Conservation (phyloP, 2,888 invertebrate genomes). For the Heliconius ismenius region DNA sequence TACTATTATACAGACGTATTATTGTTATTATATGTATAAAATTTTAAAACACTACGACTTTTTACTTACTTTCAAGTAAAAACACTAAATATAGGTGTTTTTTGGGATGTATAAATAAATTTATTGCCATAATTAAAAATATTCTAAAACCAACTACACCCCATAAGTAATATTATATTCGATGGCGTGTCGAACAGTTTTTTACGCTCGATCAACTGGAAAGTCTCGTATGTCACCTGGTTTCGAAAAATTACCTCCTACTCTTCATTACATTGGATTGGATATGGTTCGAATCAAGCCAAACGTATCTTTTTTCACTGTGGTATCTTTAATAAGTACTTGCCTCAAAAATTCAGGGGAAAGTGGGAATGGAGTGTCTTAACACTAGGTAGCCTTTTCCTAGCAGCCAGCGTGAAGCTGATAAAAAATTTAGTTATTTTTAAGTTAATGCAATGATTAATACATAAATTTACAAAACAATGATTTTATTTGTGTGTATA, state of each 20-base stretch:
- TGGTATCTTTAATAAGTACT: constrained; percentile 24
- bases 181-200: constrained; percentile 68
- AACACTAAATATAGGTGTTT: too few relatives aligned
- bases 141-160: constrained; percentile 20
- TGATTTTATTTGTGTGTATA: background rate
- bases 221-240: constrained; percentile 73
- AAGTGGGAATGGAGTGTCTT: too few relatives aligned
- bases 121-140: background rate
- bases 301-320: constrained; percentile 24
- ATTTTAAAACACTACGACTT: background rate
- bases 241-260: constrained; percentile 45
- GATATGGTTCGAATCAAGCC: constrained; percentile 35
- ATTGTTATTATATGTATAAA: too few relatives aligned
- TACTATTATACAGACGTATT: background rate
- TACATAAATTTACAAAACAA: too few relatives aligned
- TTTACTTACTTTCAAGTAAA: background rate
- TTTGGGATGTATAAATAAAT: too few relatives aligned
- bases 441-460: too few relatives aligned
- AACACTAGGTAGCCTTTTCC: too few relatives aligned
- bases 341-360: too few relatives aligned
- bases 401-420: too few relatives aligned
- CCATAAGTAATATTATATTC: constrained; percentile 62
- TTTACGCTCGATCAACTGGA: constrained; percentile 74
- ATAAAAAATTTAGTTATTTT: too few relatives aligned
- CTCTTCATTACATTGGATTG: constrained; percentile 39